Base-by-base conservation (phyloP, 2,888 invertebrate species). In the Trachelus iudaicus region DNA sequence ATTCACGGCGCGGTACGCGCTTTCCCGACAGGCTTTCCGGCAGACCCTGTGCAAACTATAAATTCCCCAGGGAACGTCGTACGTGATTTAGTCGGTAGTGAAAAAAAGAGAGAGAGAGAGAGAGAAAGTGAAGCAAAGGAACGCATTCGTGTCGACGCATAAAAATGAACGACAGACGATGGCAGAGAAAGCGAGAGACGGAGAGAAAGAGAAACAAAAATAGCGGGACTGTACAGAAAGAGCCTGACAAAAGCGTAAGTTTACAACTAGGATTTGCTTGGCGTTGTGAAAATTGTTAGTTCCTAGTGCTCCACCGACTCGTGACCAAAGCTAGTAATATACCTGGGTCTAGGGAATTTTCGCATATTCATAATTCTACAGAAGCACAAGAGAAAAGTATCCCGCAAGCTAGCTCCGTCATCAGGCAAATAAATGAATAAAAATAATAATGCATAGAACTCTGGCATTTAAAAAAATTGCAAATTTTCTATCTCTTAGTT, bases 201-300 rank as follows among this genome's bases (percentile, higher is more conserved):
- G 76, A 11, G 79, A 76, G 35, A 73, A 37, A 74, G 30, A 69
- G 12, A 34, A 69, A 37, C 75, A 74, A 73, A 34, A 75, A 15
- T 78, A 80, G 69, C 30, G 4, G 4, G 11, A 69, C 30, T 0
- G 30, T 69, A 33, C n/a, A n/a, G 71, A 31, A n/a, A 34, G 71
- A 35, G 73, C 31, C 56, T 69, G 34, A 69, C 31, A 35, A 79
- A 78, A 79, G 76, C 73, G 75, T 79, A 79, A 79, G 76, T 76
- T 79, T 76, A 40, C 56, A 74, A 37, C 73, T 68, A 23, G 37
- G 31, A 68, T n/a, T 56, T 34, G 40, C 71, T 74, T 23, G 34
- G 69, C n/a, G 78, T 2, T 15, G 75, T 77, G 79, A 84, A 69
- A 87, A 87, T 87, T 84, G 85, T 87, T 87, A 86, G 87, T 88